Percentiles rank a stretch among this genome's conserved stretches.
phyloP scores from a whole-genome alignment of 1,140 invertebrate species.

The Augochlora pura region DNA sequence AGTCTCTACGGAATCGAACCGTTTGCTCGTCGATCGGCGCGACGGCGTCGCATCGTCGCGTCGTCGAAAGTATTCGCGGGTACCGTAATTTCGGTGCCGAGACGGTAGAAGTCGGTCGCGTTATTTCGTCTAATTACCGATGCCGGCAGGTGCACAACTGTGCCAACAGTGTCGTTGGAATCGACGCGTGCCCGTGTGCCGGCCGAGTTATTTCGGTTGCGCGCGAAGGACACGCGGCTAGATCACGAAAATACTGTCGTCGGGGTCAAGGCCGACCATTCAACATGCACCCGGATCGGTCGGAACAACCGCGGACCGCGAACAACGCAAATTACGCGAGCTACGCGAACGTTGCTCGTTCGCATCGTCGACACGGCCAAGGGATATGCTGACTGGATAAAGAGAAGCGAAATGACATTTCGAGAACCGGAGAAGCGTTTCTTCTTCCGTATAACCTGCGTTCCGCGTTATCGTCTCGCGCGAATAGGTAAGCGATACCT shows the following conservation, averaged over 20 bases:
- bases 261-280: conserved; percentile 40
- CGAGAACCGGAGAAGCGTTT: too few relatives aligned
- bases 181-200: conserved; percentile 5
- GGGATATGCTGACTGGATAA: too few relatives aligned
- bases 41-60: background rate
- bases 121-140: conserved; percentile 37
- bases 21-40: too few relatives aligned
- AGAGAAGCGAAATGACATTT: background rate
- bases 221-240: conserved; percentile 42
- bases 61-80: too few relatives aligned
- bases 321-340: background rate
- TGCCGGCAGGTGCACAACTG: background rate
- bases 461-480: too few relatives aligned
- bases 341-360: background rate
- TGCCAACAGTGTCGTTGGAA: conserved; percentile 33
- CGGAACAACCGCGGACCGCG: background rate
- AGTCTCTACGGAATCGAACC: too few relatives aligned
- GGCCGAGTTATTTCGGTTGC: conserved; percentile 43
- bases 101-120: background rate
- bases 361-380: too few relatives aligned
- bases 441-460: too few relatives aligned
- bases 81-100: background rate
- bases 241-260: conserved; percentile 45
- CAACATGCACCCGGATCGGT: conserved; percentile 12
- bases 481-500: too few relatives aligned